Conservation (phyloP, 2,113 vertebrate genomes). For the Bos taurus region ARS-UCD2.0 NC_037334.1:87245501-87246000, state of each 20-base stretch:
- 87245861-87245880: constrained; percentile 28
- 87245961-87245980: neutral
- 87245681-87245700: neutral
- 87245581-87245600: constrained; percentile 32
- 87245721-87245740: neutral
- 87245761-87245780: neutral
- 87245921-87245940: neutral
- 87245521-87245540: constrained; percentile 20
- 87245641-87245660: neutral
- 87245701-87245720: neutral
- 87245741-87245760: neutral
- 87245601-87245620: neutral
- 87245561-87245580: neutral
- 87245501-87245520: constrained; percentile 49
- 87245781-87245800: neutral
- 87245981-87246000: constrained; percentile 35
- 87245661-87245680: constrained; percentile 34
- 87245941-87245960: constrained; percentile 41
- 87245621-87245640: constrained; percentile 40
- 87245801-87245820: neutral
- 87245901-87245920: constrained; percentile 29
- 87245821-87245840: constrained; percentile 13
- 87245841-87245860: neutral
- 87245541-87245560: constrained; percentile 20
- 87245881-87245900: neutral